phyloP scores from a whole-genome alignment of 2,888 invertebrate genomes.

The Plagodis dolabraria region DNA sequence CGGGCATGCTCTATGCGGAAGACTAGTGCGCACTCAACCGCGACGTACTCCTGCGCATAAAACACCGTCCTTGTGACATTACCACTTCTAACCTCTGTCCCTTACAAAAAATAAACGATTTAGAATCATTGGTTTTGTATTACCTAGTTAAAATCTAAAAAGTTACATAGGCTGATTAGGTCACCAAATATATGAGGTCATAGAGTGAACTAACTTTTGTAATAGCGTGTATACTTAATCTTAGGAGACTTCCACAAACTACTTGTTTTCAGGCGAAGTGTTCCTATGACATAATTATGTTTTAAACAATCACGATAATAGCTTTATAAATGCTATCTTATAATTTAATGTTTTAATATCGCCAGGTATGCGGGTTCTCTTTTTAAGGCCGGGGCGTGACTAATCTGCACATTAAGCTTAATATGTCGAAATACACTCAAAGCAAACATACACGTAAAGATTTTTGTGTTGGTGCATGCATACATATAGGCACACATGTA shows the following conservation, averaged over 20 bases:
- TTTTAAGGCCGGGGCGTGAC: conserved; percentile 65
- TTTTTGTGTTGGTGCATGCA: conserved; percentile 54
- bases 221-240: too few relatives aligned
- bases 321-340: conserved; percentile 21
- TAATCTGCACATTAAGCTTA: conserved; percentile 71
- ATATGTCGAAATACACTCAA: conserved; percentile 70
- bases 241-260: not conserved
- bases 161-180: too few relatives aligned
- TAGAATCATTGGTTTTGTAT: conserved; percentile 16
- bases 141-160: not conserved
- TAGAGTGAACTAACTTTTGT: too few relatives aligned
- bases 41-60: conserved; percentile 78
- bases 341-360: conserved; percentile 28
- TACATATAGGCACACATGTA: conserved; percentile 55
- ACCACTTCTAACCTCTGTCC: conserved; percentile 65
- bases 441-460: conserved; percentile 55
- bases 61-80: conserved; percentile 76
- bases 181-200: too few relatives aligned
- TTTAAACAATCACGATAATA: conserved; percentile 5
- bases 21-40: conserved; percentile 68
- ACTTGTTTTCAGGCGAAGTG: not conserved
- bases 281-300: not conserved
- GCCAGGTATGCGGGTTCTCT: conserved; percentile 45
- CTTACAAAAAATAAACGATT: conserved; percentile 49
- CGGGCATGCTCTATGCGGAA: conserved; percentile 71